Evolutionary conservation across 1,140 invertebrate species (phyloP), one percentile per base, ranked within the genome.

Genomic region (Drosophila pseudoobscura): DNA sequence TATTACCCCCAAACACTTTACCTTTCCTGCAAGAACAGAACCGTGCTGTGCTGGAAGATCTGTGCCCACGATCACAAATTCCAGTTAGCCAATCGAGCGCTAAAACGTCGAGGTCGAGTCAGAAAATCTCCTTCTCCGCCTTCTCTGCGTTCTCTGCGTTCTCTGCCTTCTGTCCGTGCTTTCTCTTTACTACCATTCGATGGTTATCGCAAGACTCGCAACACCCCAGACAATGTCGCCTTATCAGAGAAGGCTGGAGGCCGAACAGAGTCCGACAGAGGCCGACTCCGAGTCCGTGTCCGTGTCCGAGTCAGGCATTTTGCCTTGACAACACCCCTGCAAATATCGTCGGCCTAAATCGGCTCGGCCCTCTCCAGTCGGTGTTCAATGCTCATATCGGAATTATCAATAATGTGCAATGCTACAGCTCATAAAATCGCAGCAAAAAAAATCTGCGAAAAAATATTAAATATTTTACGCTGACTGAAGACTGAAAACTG

Each of bases 331-430:
- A 82, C 80, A 85, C 80, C 82, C 82, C 80, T 87, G 78, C 82
- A 47, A 52, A 54, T 43, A 7, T 7, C 29, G 29, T 43, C 66
- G 55, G 39, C 54, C 56, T 6, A 74, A 63, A 63, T 46, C 24
- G 24, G 24, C 45, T 61, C 61, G 39, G 39, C 45, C 17, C 52
- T 76, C 69, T 39, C 11, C 35, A 13, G 35, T 5, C 11, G 11
- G 11, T 13, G 35, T 13, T 60, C 50, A 26, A 13, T 39, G 35
- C 35, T 60, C 46, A 26, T 84, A 79, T 84, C 82, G 63, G 58
- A 64, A 85, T 87, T 87, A 85, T 85, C 80, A 87, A 85, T 85
- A 85, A 85, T 82, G 80, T 87, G 82, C 80, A 85, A 80, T 85
- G 82, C 82, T 87, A 70, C 82, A 85, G 80, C 82, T 85, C 80